These are phyloP conservation scores for Apodemia mormo DNA, from an alignment of 2,888 invertebrate species.

Conservation along the genomic window DNA sequence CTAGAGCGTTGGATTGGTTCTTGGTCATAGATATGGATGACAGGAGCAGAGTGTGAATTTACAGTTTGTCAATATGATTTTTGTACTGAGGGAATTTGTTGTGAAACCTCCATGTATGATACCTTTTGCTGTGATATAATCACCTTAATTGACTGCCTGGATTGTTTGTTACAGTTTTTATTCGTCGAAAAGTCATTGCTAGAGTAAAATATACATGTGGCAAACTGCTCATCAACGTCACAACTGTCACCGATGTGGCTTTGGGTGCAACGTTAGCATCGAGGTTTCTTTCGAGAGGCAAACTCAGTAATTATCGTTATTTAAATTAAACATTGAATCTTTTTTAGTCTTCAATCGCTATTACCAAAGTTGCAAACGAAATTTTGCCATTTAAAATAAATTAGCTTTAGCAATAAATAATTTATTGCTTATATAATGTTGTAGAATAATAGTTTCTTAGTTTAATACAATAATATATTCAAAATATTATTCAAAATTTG, in stretches of 20 bases:
- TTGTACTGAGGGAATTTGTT: neutral
- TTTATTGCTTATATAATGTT: too few relatives aligned
- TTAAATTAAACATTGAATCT: too few relatives aligned
- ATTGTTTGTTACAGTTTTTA: neutral
- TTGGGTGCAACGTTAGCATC: neutral
- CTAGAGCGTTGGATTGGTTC: too few relatives aligned
- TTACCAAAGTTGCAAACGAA: too few relatives aligned
- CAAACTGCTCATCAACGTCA: neutral
- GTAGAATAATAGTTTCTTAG: too few relatives aligned
- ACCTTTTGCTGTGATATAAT: conserved; percentile 12
- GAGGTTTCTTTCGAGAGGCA: neutral
- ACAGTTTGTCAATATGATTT: neutral
- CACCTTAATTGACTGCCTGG: neutral
- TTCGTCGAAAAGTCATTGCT: neutral
- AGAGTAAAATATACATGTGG: neutral
- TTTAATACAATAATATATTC: too few relatives aligned
- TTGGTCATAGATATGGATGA: neutral
- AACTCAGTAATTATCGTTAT: too few relatives aligned
- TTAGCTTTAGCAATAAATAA: too few relatives aligned
- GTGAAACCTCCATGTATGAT: neutral
- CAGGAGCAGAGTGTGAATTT: neutral
- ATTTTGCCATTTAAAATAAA: too few relatives aligned
- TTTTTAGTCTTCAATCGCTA: too few relatives aligned
- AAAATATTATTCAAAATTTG: too few relatives aligned
- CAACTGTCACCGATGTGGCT: conserved; percentile 5